These are phyloP conservation scores for Gouania willdenowi DNA, from an alignment of 2,797 vertebrate species.

Conservation along the genomic window DNA sequence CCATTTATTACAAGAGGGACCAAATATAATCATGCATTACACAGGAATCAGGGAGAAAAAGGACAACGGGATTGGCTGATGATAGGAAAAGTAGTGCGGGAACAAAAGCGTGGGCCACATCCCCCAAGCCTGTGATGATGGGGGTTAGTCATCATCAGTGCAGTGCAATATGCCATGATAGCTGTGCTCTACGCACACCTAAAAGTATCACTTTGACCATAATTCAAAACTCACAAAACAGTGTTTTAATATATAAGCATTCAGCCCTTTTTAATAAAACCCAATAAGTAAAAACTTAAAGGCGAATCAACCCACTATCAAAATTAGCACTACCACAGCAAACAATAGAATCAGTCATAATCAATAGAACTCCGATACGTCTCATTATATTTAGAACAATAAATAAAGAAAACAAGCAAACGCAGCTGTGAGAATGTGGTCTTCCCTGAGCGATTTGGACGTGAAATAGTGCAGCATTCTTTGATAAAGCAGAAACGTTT, in stretches of 20 bases:
- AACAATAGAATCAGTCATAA: slow-evolving; percentile 72
- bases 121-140: slow-evolving; percentile 60
- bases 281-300: slow-evolving; percentile 41
- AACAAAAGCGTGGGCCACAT: not conserved
- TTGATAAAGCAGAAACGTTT: no score
- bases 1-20: slow-evolving; percentile 81
- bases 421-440: slow-evolving; percentile 78
- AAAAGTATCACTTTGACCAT: slow-evolving; percentile 38
- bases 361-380: slow-evolving; percentile 76
- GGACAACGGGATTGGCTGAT: not conserved
- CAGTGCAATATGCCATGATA: slow-evolving; percentile 62
- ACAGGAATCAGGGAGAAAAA: slow-evolving; percentile 56
- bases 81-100: not conserved
- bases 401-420: slow-evolving; percentile 50
- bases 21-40: slow-evolving; percentile 88
- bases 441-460: slow-evolving; percentile 80
- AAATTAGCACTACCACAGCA: slow-evolving; percentile 46
- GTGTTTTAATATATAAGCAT: slow-evolving; percentile 35
- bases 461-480: no score
- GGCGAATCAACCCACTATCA: slow-evolving; percentile 61
- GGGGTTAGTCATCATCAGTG: slow-evolving; percentile 64
- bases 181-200: slow-evolving; percentile 35
- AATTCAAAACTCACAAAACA: slow-evolving; percentile 49
- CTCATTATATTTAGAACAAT: slow-evolving; percentile 76
- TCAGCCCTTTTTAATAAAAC: slow-evolving; percentile 41